Conservation (phyloP, 2,888 invertebrate species). For the Caenorhabditis sp. region DNA sequence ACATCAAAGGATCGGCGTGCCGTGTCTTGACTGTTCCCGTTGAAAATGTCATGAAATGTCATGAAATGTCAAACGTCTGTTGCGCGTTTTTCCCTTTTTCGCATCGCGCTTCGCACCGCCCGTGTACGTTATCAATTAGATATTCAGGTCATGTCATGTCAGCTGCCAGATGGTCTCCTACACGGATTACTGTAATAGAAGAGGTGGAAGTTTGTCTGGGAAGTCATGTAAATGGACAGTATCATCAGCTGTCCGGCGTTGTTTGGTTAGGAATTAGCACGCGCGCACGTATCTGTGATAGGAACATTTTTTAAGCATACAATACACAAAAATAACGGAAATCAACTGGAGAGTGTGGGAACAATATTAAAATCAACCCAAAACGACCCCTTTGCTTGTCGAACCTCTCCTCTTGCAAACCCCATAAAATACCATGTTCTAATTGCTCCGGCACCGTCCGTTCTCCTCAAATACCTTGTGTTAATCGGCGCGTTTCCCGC, state of each 20-base stretch:
- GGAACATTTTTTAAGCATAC: not conserved
- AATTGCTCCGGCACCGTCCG: too few species aligned
- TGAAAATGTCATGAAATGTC: too few species aligned
- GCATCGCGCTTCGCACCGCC: slow-evolving; percentile 10
- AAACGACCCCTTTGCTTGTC: too few species aligned
- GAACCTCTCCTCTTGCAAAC: too few species aligned
- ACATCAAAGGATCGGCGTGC: slow-evolving; percentile 31
- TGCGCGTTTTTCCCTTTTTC: not conserved
- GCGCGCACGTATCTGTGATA: not conserved
- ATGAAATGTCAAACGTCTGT: slow-evolving; percentile 38
- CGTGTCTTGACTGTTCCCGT: not conserved
- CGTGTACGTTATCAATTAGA: slow-evolving; percentile 18
- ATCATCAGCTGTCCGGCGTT: slow-evolving; percentile 30
- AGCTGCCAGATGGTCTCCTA: not conserved
- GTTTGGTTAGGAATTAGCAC: slow-evolving; percentile 19
- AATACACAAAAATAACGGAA: not conserved
- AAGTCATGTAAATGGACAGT: slow-evolving; percentile 25
- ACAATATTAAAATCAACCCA: too few species aligned
- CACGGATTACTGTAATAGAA: not conserved
- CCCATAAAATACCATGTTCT: too few species aligned
- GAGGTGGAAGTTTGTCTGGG: not conserved
- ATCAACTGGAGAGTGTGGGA: too few species aligned
- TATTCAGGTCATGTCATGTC: slow-evolving; percentile 30
- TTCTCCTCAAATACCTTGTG: too few species aligned
- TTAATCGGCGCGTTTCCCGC: too few species aligned